Evolutionary conservation across 2,797 vertebrate genomes (phyloP).

Genomic region (Hydrophis major): DNA sequence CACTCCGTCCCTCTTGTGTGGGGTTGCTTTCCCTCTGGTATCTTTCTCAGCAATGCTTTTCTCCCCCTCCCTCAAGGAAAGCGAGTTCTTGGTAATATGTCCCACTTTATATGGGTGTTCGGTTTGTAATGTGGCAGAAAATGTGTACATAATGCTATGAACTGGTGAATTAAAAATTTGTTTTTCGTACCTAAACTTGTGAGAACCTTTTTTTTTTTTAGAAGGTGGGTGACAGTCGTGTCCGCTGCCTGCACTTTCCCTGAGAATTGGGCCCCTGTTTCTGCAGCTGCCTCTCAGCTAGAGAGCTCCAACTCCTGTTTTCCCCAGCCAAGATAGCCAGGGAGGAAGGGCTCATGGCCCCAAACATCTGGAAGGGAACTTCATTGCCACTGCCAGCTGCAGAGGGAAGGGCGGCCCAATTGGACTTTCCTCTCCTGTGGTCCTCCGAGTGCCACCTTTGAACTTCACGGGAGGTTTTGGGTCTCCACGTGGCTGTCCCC

Average conservation of each 20-base stretch:
- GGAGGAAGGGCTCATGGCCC: neutral
- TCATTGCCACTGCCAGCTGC: neutral
- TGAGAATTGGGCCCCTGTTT: neutral
- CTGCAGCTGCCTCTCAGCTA: accelerated
- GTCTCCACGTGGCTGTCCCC: neutral
- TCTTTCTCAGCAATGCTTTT: neutral
- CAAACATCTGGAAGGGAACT: neutral
- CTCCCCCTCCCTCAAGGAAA: neutral
- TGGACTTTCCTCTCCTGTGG: neutral
- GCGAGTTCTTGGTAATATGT: neutral
- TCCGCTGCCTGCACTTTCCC: neutral
- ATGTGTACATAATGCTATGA: neutral
- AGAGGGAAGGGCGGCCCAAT: neutral
- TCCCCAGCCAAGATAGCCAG: neutral
- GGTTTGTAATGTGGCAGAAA: neutral
- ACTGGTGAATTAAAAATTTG: neutral
- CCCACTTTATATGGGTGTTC: neutral
- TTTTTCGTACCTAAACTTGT: neutral
- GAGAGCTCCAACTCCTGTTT: neutral
- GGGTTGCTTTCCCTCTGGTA: neutral
- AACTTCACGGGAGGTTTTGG: neutral
- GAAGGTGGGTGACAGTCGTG: neutral
- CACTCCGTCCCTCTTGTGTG: neutral
- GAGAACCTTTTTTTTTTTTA: neutral
- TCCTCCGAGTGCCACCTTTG: neutral